Conservation (phyloP, 2,113 vertebrate genomes). For the Podiceps cristatus region DNA sequence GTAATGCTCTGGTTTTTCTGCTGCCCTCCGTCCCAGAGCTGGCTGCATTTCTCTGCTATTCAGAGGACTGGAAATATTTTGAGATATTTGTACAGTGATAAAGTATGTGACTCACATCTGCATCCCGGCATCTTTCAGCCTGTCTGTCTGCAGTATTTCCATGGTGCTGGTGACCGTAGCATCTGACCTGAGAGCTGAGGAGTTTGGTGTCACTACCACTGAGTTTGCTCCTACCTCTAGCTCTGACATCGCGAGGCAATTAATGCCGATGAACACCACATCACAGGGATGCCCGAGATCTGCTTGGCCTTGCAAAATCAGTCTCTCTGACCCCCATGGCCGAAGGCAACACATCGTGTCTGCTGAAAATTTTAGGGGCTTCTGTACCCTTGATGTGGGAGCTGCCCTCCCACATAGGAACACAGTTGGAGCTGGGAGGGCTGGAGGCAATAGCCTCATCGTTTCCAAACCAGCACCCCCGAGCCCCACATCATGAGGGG, state of each 20-base stretch:
- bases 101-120: background rate
- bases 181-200: background rate
- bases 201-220: fast-evolving
- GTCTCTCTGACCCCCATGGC: background rate
- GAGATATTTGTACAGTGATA: background rate
- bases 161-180: background rate
- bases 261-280: background rate
- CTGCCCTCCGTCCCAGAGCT: background rate
- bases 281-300: background rate
- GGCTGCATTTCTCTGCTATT: background rate
- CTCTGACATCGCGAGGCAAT: background rate
- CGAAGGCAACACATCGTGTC: background rate
- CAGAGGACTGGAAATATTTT: background rate
- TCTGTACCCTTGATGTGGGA: background rate
- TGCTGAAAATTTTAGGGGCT: background rate
- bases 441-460: fast-evolving
- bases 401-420: background rate
- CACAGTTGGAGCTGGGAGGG: background rate
- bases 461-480: background rate
- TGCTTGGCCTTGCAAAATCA: background rate
- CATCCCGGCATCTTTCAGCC: background rate
- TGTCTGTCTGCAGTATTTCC: background rate
- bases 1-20: background rate
- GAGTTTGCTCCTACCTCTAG: background rate
- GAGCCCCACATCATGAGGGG: fast-evolving